A percentile compares a stretch with the other conserved stretches of the same genome.
Conservation (phyloP, 1,140 invertebrate genomes). For the Pseudomyrmex flavicornis region DNA sequence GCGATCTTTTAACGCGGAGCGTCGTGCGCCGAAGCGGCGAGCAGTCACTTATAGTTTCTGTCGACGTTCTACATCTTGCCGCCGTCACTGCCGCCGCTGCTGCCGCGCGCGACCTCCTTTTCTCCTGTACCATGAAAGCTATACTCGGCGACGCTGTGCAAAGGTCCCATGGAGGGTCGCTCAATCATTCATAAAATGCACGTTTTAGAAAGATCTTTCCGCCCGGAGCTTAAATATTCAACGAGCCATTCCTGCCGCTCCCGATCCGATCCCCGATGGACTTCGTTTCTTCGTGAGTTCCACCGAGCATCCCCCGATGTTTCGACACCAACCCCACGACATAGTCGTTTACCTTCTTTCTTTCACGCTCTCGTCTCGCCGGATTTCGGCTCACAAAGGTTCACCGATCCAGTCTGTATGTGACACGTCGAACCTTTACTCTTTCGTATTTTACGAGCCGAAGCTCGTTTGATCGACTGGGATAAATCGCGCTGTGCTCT, state of each 20-base stretch:
- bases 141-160: conserved; percentile 41
- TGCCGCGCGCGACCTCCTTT: conserved; percentile 39
- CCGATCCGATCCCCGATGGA: conserved; percentile 43
- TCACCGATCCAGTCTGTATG: neutral
- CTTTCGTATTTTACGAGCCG: conserved; percentile 58
- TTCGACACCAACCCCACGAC: conserved; percentile 2
- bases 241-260: conserved; percentile 52
- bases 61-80: conserved; percentile 27
- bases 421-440: conserved; percentile 37
- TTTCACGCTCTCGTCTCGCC: conserved; percentile 49
- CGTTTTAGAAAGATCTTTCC: conserved; percentile 73
- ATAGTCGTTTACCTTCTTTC: conserved; percentile 13
- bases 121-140: conserved; percentile 51
- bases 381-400: neutral
- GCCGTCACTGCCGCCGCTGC: too few relatives aligned
- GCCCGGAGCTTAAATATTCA: conserved; percentile 76
- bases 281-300: conserved; percentile 44
- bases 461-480: conserved; percentile 24
- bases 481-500: conserved; percentile 5
- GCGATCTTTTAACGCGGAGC: conserved; percentile 40
- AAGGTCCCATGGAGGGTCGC: conserved; percentile 58
- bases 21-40: neutral
- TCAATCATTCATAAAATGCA: conserved; percentile 79
- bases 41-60: conserved; percentile 47
- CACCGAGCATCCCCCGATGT: neutral